phyloP scores from a whole-genome alignment of 2,888 invertebrate species.

The Digitonthophagus gazella region DNA sequence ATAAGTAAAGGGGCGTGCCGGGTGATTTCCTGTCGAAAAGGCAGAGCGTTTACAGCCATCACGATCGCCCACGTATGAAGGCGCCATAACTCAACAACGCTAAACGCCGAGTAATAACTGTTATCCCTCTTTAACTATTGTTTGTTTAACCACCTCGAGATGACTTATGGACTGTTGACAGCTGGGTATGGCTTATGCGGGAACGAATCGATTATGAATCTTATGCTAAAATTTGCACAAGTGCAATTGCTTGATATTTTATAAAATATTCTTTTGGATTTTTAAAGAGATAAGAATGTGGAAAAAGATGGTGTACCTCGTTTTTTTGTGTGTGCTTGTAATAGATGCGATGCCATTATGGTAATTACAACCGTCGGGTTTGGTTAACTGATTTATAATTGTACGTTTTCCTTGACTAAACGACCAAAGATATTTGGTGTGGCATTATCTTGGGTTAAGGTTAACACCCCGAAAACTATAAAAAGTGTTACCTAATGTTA shows the following conservation, averaged over 20 bases:
- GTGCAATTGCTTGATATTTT: no score
- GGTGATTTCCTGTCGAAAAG: not conserved
- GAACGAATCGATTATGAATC: not conserved
- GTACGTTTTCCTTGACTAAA: no score
- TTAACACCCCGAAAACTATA: no score
- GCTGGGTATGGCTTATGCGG: constrained; percentile 18
- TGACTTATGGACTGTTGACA: constrained; percentile 34
- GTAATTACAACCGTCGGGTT: not conserved
- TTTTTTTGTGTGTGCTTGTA: no score
- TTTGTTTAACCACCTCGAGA: constrained; percentile 40
- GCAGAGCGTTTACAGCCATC: constrained; percentile 31
- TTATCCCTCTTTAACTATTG: constrained; percentile 39
- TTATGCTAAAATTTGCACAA: no score
- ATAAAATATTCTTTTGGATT: no score
- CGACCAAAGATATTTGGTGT: no score
- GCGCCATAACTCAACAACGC: constrained; percentile 35
- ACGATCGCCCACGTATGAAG: constrained; percentile 32
- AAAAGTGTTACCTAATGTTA: no score
- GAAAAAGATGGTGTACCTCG: no score
- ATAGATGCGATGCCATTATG: not conserved
- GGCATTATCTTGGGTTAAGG: no score
- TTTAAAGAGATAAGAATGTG: no score
- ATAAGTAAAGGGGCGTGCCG: constrained; percentile 19
- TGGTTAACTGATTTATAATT: not conserved
- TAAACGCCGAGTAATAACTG: constrained; percentile 42